Conservation (phyloP, 1,140 invertebrate genomes). For the Hypothenemus hampei region DNA sequence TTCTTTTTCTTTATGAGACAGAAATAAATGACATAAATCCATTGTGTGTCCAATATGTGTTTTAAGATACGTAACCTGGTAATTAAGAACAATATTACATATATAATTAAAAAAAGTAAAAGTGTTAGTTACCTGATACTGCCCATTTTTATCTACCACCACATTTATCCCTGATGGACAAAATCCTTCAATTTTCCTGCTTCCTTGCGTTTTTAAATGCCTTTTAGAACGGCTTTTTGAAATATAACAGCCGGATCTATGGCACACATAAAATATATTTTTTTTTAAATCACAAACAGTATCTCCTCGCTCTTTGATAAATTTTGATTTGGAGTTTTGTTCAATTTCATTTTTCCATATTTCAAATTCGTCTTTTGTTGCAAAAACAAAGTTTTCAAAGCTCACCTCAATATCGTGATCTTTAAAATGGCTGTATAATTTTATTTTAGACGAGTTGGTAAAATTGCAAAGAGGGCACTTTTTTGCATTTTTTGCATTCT, state of each 20-base stretch:
- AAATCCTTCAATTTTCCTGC: conserved; percentile 22
- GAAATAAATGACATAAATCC: conserved; percentile 23
- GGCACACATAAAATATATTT: conserved; percentile 15
- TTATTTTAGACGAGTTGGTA: background rate
- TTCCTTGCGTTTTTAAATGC: conserved; percentile 20
- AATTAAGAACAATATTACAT: too few species aligned
- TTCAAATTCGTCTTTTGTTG: background rate
- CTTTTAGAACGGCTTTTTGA: conserved; percentile 4
- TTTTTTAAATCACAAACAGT: background rate
- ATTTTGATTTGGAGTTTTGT: conserved; percentile 1
- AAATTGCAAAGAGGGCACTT: conserved; percentile 13
- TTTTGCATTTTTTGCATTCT: background rate
- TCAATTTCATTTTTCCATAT: conserved; percentile 2
- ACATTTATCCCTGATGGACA: conserved; percentile 19
- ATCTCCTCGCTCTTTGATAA: background rate
- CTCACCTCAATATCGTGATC: conserved; percentile 6
- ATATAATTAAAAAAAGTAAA: too few species aligned
- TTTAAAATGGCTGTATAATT: conserved; percentile 9
- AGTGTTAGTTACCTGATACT: too few species aligned
- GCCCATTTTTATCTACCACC: background rate
- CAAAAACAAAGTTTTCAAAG: background rate
- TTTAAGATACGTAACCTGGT: conserved; percentile 8
- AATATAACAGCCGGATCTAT: conserved; percentile 20
- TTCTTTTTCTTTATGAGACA: conserved; percentile 14
- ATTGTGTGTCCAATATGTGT: conserved; percentile 27